These are phyloP conservation scores for Propithecus coquereli DNA, from an alignment of 2,113 vertebrate species.

Conservation along the genomic window DNA sequence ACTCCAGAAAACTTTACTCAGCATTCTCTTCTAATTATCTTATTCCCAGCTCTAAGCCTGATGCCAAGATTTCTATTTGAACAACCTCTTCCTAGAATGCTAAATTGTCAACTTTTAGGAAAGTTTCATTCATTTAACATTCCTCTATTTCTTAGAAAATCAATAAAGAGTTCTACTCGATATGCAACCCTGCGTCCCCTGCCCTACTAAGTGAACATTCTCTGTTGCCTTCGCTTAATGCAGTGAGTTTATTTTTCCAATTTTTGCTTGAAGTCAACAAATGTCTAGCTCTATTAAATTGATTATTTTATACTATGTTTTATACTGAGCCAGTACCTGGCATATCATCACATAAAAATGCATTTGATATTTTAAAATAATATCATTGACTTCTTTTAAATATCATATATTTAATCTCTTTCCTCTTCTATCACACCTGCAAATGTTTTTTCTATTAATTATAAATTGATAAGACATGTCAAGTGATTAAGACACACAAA, in stretches of 20 bases:
- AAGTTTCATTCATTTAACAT: background rate
- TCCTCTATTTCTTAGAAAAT: slow-evolving; percentile 6
- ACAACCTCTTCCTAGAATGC: background rate
- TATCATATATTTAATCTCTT: background rate
- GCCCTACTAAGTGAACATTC: background rate
- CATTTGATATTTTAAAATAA: slow-evolving; percentile 9
- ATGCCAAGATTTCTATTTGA: background rate
- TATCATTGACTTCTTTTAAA: background rate
- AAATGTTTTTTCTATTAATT: slow-evolving; percentile 19
- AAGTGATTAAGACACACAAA: background rate
- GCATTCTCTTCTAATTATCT: background rate
- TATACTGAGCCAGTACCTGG: background rate
- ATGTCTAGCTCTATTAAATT: background rate
- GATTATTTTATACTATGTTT: background rate
- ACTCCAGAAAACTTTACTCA: background rate
- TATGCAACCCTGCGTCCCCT: background rate
- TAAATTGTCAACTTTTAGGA: background rate
- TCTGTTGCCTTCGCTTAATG: background rate
- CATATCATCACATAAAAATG: background rate
- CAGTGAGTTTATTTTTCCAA: background rate
- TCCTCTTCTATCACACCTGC: background rate
- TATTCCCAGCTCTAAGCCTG: background rate
- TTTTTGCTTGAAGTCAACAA: background rate
- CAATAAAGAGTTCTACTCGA: background rate
- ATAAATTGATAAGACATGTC: background rate